Evolutionary conservation across 2,113 vertebrate genomes (phyloP).

Genomic region (Phoxinus phoxinus): DNA sequence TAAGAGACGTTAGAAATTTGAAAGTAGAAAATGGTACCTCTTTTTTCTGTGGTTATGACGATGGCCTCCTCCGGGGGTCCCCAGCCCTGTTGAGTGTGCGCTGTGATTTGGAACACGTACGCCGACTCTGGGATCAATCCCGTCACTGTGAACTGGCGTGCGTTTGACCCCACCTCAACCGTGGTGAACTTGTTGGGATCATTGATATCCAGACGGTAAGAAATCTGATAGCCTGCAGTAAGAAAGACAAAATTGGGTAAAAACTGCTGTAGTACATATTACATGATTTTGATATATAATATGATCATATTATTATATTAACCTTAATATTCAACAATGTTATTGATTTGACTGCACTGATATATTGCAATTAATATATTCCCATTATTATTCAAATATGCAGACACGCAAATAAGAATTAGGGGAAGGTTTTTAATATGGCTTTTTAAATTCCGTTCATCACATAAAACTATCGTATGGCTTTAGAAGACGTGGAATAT

Average conservation of each 20-base stretch:
- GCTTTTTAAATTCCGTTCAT: no score
- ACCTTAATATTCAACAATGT: no score
- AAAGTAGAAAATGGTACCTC: no score
- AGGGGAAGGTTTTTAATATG: background rate
- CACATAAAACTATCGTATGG: no score
- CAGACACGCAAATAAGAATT: background rate
- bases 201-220: conserved; percentile 87
- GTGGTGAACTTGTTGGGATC: conserved; percentile 89
- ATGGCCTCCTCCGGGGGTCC: conserved; percentile 86
- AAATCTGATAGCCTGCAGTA: conserved; percentile 89
- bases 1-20: no score
- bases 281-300: no score
- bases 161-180: conserved; percentile 89
- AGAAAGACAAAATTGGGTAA: background rate
- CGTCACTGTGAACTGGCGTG: conserved; percentile 88
- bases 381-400: background rate
- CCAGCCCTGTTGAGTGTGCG: conserved; percentile 92
- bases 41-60: conserved; percentile 91
- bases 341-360: no score
- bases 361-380: background rate
- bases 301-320: background rate
- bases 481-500: no score
- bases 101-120: conserved; percentile 87
- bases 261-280: background rate
- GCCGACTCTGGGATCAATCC: conserved; percentile 85